A percentile compares a stretch with the other conserved stretches of the same genome.
Evolutionary conservation across 1,140 invertebrate species (phyloP).

Genomic region (Ceratitis capitata): DNA sequence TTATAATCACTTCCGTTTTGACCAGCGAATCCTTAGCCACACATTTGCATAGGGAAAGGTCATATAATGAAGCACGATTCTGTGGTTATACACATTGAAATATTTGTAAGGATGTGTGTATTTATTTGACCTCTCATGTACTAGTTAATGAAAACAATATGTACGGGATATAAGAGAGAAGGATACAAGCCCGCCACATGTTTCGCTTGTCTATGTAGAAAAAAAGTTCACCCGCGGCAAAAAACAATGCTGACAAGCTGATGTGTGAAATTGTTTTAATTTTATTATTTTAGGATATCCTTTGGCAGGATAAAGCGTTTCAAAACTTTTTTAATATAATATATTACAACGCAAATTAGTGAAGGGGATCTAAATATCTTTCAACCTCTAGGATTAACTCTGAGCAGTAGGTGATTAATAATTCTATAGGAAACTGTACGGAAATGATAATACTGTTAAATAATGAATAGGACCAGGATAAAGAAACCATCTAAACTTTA

Average conservation of each 20-base stretch:
- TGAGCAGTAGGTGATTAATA: too few relatives aligned
- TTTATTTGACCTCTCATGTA: neutral
- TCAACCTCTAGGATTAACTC: too few relatives aligned
- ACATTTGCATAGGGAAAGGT: neutral
- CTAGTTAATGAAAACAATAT: neutral
- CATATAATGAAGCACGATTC: neutral
- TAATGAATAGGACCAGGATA: too few relatives aligned
- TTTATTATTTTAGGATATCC: neutral
- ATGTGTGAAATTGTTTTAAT: slow-evolving; percentile 30
- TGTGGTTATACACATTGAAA: too few relatives aligned
- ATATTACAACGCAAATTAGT: too few relatives aligned
- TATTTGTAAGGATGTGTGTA: neutral
- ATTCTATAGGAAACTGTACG: too few relatives aligned
- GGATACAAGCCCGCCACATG: neutral
- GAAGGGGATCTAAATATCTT: too few relatives aligned
- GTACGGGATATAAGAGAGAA: neutral
- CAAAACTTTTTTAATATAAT: too few relatives aligned
- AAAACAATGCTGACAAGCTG: neutral
- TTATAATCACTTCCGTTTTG: neutral
- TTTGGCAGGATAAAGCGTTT: neutral
- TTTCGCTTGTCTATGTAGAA: too few relatives aligned
- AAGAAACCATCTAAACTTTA: too few relatives aligned
- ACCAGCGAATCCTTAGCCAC: neutral
- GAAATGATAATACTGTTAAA: too few relatives aligned
- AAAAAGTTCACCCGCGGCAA: neutral